A percentile compares a stretch with the other conserved stretches of the same genome.
Conservation (phyloP, 1,140 invertebrate genomes). For the Drosophila suzukii region DNA sequence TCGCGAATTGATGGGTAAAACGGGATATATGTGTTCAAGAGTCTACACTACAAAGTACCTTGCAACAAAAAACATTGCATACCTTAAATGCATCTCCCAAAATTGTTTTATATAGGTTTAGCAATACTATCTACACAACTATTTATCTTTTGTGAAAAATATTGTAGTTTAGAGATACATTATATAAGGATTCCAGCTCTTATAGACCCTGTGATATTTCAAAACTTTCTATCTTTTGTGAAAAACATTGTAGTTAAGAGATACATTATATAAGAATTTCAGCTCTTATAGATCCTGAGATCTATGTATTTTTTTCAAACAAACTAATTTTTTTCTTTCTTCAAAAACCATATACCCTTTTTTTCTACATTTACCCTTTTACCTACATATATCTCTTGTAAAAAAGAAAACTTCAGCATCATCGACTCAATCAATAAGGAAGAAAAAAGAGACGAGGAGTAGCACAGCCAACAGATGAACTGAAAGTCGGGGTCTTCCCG, state of each 20-base stretch:
- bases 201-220: too few relatives aligned
- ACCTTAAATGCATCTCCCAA: neutral
- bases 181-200: too few relatives aligned
- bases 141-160: too few relatives aligned
- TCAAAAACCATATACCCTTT: neutral
- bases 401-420: constrained; percentile 29
- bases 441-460: neutral
- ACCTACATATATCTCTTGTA: neutral
- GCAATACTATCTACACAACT: too few relatives aligned
- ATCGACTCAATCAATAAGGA: constrained; percentile 47
- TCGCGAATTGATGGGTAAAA: constrained; percentile 29
- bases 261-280: too few relatives aligned
- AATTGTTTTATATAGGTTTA: too few relatives aligned
- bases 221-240: too few relatives aligned
- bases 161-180: too few relatives aligned
- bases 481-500: neutral
- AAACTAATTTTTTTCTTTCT: too few relatives aligned
- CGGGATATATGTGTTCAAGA: neutral
- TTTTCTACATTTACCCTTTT: neutral
- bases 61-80: neutral
- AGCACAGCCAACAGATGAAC: neutral
- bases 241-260: too few relatives aligned
- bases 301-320: too few relatives aligned
- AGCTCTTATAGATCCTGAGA: too few relatives aligned
- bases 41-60: neutral